Base-by-base conservation (phyloP, 2,888 invertebrate species). In the Lucinisca nassula region DNA sequence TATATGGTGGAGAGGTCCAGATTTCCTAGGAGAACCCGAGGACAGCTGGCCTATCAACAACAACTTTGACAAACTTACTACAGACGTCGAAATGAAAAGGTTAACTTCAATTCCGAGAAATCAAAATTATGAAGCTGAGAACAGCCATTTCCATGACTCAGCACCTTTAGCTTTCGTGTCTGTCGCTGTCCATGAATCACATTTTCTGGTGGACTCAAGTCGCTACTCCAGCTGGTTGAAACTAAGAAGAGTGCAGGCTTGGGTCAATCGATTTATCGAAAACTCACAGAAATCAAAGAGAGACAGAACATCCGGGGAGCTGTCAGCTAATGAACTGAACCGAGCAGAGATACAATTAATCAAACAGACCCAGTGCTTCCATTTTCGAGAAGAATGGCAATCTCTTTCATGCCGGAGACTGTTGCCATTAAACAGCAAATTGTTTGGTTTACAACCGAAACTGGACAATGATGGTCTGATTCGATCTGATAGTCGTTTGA, bases 1-100 rank as follows among this genome's bases (percentile, higher is more conserved):
- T 38, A 61, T 17, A 30, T 79, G 61, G 67, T 79, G 67, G 79
- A 38, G 58, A 38, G 79, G 79, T 21, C 79, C 79, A 40, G 45
- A 67, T 27, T 79, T 67, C 61, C 61, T 67, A 10, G 27, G n/a
- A 67, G 12, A 79, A 2, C 40, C 27, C 37, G 79, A 79, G n/a
- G 30, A 51, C 10, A 38, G n/a, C 32, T 79, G 79, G 45, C 79
- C 76, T 24, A 30, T 30, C 27, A 76, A n/a, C n/a, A n/a, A n/a
- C n/a, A n/a, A n/a, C n/a, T n/a, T n/a, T n/a, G n/a, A n/a, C n/a
- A n/a, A n/a, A n/a, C n/a, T n/a, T n/a, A n/a, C 0, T 27, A 35
- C 58, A 35, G 58, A 58, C 37, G 27, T 58, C 35, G 67, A 35
- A 79, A 12, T 21, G 30, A 79, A 79, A 21, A 32, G 32, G 30